Evolutionary conservation across 2,888 invertebrate species (phyloP), one percentile per base, ranked within the genome.

Genomic region (Tillus elongatus): DNA sequence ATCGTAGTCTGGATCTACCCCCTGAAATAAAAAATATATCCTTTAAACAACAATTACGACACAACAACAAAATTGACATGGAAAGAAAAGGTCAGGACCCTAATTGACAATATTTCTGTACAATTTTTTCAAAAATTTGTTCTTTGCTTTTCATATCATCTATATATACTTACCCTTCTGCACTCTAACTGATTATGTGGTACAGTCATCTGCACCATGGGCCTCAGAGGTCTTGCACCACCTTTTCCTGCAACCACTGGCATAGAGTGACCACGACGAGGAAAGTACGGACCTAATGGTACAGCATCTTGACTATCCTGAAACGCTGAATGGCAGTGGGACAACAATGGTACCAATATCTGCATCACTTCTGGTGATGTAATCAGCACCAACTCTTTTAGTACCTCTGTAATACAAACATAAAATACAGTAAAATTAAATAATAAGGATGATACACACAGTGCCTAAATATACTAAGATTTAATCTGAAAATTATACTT

Each of bases 191-290:
- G 83, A 42, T 77, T 79, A 49, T 82, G 77, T 12, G 86, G 82
- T 46, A 88, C 78, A 46, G 80, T 79, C 86, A 87, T 88, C 66
- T 83, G 89, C 35, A 85, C 81, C 79, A 86, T 83, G 0, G 87
- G 86, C 34, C 81, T 64, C 0, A 82, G 76, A 3, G 86, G 86
- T 34, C 86, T 68, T 1, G 82, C 75, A 26, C 80, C 73, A 54
- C 76, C 80, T 37, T 71, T 68, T 3, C 70, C 67, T 2, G 71
- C 58, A 36, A 74, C 74, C 59, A 72, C 72, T 11, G 70, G 69
- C 16, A 71, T 61, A 1, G 72, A 66, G 16, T 74, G 69, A 1
- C 82, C 80, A 37, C 82, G 70, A 33, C 82, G 69, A 1, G 88
- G 88, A 56, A 86, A 82, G 63, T 78, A 83, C 11, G 84, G 84